Evolutionary conservation across 2,797 vertebrate genomes (phyloP).

Genomic region (Chaetophractus vellerosus): DNA sequence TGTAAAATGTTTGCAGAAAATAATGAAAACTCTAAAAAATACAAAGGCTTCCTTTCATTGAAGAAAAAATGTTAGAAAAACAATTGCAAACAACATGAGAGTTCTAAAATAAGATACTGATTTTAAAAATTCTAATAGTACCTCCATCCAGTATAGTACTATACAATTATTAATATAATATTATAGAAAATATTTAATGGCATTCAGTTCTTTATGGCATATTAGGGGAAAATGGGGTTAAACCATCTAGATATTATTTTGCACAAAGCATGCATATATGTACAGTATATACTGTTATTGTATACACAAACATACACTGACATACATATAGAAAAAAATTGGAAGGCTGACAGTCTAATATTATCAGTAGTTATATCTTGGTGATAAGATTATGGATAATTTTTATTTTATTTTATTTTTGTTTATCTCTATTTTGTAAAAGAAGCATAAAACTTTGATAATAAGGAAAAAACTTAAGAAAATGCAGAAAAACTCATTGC

Average conservation of each 20-base stretch:
- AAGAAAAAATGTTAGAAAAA: constrained; percentile 23
- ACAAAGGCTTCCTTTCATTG: background rate
- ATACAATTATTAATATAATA: constrained; percentile 31
- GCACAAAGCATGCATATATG: background rate
- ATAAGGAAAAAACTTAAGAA: background rate
- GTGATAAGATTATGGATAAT: background rate
- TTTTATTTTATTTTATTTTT: constrained; percentile 48
- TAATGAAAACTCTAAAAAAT: background rate
- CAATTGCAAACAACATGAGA: background rate
- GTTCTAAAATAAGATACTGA: background rate
- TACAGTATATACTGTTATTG: background rate
- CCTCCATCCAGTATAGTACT: background rate
- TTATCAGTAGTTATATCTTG: background rate
- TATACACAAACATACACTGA: background rate
- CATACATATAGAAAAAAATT: constrained; percentile 16
- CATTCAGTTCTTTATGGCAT: constrained; percentile 33
- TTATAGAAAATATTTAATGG: constrained; percentile 18
- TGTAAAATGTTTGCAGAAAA: constrained; percentile 12
- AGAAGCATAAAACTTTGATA: constrained; percentile 20
- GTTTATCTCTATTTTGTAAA: background rate
- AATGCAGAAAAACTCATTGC: background rate
- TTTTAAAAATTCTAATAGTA: background rate
- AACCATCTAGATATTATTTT: background rate
- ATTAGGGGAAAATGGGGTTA: background rate
- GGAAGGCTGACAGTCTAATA: background rate